These are phyloP conservation scores for Synchiropus splendidus DNA, from an alignment of 2,113 vertebrate genomes.

Conservation along the genomic window DNA sequence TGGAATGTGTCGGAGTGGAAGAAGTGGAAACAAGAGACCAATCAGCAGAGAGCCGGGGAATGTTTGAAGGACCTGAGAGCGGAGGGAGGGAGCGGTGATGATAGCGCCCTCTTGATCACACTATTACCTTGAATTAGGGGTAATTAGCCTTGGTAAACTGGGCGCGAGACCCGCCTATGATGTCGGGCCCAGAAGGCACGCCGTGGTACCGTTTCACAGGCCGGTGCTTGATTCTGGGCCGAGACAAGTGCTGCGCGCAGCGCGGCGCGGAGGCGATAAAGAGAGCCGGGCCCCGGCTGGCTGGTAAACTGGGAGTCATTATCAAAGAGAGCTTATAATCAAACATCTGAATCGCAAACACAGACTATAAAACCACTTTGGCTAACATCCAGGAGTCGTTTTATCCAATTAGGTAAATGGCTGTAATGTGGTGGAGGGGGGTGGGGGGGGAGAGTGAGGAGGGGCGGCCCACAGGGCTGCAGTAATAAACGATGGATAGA, in stretches of 20 bases:
- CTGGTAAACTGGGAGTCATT: constrained; percentile 65
- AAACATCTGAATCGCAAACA: constrained; percentile 70
- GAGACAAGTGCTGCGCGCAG: constrained; percentile 54
- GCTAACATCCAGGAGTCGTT: constrained; percentile 67
- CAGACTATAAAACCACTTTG: constrained; percentile 62
- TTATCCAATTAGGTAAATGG: constrained; percentile 72
- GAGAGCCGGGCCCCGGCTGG: constrained; percentile 51
- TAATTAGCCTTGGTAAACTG: constrained; percentile 69
- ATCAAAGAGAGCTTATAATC: constrained; percentile 70
- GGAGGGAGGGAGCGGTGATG: constrained; percentile 59
- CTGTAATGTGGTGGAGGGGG: constrained; percentile 50
- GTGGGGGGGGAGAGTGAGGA: constrained; percentile 16
- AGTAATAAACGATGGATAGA: constrained; percentile 50
- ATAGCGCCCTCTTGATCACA: constrained; percentile 63
- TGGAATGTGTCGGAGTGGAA: constrained; percentile 31
- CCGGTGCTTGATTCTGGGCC: constrained; percentile 60
- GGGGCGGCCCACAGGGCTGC: constrained; percentile 16
- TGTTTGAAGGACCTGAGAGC: constrained; percentile 50
- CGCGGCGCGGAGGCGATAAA: constrained; percentile 56
- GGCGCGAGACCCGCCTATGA: constrained; percentile 64
- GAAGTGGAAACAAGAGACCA: constrained; percentile 45
- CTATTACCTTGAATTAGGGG: constrained; percentile 67
- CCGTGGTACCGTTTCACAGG: constrained; percentile 66
- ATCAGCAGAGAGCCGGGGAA: constrained; percentile 40
- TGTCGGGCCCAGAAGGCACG: constrained; percentile 65